Conservation (phyloP, 2,888 invertebrate genomes). For the Orchestes rusci region DNA sequence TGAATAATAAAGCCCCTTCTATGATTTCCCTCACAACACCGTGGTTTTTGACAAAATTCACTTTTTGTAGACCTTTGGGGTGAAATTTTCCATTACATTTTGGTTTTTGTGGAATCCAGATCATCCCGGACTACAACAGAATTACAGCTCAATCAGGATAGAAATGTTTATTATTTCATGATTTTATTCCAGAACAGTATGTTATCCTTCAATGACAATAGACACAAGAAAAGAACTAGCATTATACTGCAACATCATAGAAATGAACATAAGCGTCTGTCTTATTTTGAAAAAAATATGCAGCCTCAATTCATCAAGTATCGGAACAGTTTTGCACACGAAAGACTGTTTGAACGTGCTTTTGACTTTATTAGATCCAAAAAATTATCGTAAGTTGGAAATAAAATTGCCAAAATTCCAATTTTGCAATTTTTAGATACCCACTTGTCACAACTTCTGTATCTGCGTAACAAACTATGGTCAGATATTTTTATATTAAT, state of each 20-base stretch:
- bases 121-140: too few relatives aligned
- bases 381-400: slow-evolving; percentile 43
- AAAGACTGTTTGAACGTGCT: slow-evolving; percentile 35
- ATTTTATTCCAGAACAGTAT: slow-evolving; percentile 40
- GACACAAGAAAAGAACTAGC: slow-evolving; percentile 40
- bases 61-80: too few relatives aligned
- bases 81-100: too few relatives aligned
- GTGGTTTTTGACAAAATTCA: too few relatives aligned
- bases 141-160: too few relatives aligned
- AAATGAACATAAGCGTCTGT: slow-evolving; percentile 48
- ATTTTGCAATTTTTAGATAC: slow-evolving; percentile 34
- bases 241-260: slow-evolving; percentile 45
- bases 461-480: slow-evolving; percentile 47
- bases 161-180: too few relatives aligned
- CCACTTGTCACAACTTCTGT: slow-evolving; percentile 39
- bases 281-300: slow-evolving; percentile 43
- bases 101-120: slow-evolving; percentile 12
- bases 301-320: slow-evolving; percentile 39
- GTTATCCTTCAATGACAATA: slow-evolving; percentile 38
- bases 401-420: background rate
- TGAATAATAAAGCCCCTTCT: too few relatives aligned
- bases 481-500: slow-evolving; percentile 45
- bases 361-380: slow-evolving; percentile 16
- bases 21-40: too few relatives aligned
- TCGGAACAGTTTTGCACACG: slow-evolving; percentile 43